phyloP scores from a whole-genome alignment of 2,113 vertebrate genomes.

The Ochotona princeps region DNA sequence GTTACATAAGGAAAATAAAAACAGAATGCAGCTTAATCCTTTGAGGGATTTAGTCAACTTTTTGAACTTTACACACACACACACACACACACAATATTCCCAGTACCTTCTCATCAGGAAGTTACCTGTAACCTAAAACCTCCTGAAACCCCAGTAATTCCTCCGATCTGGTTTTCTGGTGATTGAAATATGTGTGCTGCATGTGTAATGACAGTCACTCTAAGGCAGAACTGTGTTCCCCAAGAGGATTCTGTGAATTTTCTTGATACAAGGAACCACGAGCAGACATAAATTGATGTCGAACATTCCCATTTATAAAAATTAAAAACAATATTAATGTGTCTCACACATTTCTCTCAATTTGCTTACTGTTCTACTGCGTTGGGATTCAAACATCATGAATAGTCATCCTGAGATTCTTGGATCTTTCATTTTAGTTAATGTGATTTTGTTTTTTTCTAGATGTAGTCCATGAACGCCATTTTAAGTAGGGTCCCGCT shows the following conservation, averaged over 20 bases:
- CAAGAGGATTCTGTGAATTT: not conserved
- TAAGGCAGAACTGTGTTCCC: not conserved
- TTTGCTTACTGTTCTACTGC: not conserved
- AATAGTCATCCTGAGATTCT: not conserved
- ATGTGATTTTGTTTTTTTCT: not conserved
- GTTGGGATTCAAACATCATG: not conserved
- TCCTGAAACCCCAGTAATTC: constrained; percentile 47
- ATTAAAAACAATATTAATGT: not conserved
- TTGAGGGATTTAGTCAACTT: constrained; percentile 34
- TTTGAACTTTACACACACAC: constrained; percentile 50
- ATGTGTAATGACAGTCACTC: not conserved
- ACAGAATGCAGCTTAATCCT: constrained; percentile 54
- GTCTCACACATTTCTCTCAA: not conserved
- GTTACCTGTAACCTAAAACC: constrained; percentile 22
- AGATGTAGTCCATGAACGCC: not conserved
- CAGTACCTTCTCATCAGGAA: constrained; percentile 63
- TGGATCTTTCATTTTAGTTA: not conserved
- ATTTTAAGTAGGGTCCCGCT: not conserved
- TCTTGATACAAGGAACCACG: not conserved
- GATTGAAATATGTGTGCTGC: not conserved
- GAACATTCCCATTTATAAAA: not conserved
- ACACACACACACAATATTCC: constrained; percentile 8
- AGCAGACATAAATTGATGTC: not conserved
- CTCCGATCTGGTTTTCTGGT: not conserved
- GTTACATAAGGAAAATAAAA: constrained; percentile 59